Percentiles rank a stretch among this genome's conserved stretches.
Evolutionary conservation across 2,888 invertebrate genomes (phyloP).

Genomic region (Stenoptilia bipunctidactyla): DNA sequence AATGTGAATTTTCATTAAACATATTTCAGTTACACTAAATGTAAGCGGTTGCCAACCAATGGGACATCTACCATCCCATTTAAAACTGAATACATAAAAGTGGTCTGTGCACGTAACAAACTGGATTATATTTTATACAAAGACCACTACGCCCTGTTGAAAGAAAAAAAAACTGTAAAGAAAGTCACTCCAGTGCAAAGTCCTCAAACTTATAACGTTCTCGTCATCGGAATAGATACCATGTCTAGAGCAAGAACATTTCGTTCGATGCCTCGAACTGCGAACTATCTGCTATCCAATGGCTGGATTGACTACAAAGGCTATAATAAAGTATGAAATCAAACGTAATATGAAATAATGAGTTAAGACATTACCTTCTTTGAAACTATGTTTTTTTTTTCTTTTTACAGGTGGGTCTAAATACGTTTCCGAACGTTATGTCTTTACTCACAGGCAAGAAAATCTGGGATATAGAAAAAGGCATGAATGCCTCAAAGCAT

Average conservation of each 20-base stretch:
- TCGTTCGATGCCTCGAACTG: slow-evolving; percentile 79
- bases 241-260: slow-evolving; percentile 83
- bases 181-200: neutral
- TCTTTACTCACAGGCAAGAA: slow-evolving; percentile 80
- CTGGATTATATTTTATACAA: neutral
- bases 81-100: neutral
- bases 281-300: slow-evolving; percentile 71
- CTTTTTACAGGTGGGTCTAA: slow-evolving; percentile 77
- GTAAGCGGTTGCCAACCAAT: neutral
- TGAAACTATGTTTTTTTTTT: slow-evolving; percentile 1
- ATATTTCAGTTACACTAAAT: neutral
- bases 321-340: slow-evolving; percentile 64
- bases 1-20: too few species aligned
- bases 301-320: slow-evolving; percentile 79
- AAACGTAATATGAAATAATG: neutral
- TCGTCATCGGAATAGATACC: slow-evolving; percentile 84
- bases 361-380: neutral
- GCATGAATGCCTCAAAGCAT: slow-evolving; percentile 74
- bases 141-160: slow-evolving; percentile 2
- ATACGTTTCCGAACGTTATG: slow-evolving; percentile 90
- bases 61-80: neutral
- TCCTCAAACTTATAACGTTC: slow-evolving; percentile 48
- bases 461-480: slow-evolving; percentile 53
- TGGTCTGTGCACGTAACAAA: neutral
- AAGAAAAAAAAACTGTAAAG: neutral